Evolutionary conservation across 2,797 vertebrate species (phyloP).

Genomic region (Mallotus villosus): DNA sequence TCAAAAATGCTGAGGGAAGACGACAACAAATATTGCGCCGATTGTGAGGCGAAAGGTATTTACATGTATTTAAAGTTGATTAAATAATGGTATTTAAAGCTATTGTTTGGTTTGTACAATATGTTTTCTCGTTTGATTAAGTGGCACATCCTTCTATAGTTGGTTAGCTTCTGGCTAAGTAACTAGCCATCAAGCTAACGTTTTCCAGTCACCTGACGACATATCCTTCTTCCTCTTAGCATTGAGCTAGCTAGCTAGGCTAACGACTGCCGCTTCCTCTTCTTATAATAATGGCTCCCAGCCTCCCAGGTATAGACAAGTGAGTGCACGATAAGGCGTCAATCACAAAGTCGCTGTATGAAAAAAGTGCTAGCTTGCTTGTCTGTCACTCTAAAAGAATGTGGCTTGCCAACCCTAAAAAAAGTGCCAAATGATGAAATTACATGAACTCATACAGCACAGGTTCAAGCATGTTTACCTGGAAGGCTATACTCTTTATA

Average conservation of each 20-base stretch:
- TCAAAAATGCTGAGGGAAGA: slow-evolving; percentile 95
- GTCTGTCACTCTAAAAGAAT: background rate
- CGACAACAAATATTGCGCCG: slow-evolving; percentile 99
- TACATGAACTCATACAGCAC: background rate
- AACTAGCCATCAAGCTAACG: slow-evolving; percentile 4
- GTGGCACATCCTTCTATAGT: background rate
- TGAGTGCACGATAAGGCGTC: background rate
- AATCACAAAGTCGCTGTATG: background rate
- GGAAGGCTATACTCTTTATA: background rate
- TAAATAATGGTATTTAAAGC: background rate
- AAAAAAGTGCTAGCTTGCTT: too few relatives aligned
- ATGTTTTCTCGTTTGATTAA: background rate
- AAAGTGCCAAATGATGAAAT: background rate
- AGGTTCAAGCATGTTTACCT: background rate
- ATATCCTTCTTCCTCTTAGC: slow-evolving; percentile 48
- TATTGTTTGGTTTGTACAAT: background rate
- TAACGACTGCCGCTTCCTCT: background rate
- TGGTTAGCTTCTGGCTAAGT: slow-evolving; percentile 17
- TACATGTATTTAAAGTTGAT: background rate
- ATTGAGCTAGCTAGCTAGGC: slow-evolving; percentile 61
- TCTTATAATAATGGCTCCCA: background rate
- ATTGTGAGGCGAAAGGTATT: slow-evolving; percentile 96
- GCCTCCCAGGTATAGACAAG: background rate
- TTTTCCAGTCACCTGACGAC: background rate
- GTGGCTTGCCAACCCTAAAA: background rate